Percentiles rank a stretch among this genome's conserved stretches.
Conservation (phyloP, 2,797 vertebrate species). For the Loris lydekkerianus region DNA sequence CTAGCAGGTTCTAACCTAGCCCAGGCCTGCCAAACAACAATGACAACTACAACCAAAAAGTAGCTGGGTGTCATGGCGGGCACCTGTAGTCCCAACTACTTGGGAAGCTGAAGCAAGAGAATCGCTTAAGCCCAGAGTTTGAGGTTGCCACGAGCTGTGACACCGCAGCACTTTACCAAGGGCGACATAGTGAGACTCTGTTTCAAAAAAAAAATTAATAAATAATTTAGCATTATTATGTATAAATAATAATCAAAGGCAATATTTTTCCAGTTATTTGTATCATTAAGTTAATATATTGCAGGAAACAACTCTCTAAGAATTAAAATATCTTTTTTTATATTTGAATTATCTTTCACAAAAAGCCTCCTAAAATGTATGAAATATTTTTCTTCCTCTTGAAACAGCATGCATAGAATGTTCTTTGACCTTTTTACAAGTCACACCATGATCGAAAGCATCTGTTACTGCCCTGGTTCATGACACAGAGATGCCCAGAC, state of each 20-base stretch:
- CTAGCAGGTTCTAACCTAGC: no score
- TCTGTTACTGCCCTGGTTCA: not conserved
- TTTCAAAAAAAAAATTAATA: not conserved
- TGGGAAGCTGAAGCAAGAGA: no score
- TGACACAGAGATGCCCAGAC: not conserved
- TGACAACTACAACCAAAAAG: no score
- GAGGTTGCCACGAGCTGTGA: no score
- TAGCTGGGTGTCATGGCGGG: no score
- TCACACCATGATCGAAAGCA: not conserved
- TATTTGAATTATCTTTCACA: constrained; percentile 26
- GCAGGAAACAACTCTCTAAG: not conserved
- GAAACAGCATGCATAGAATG: constrained; percentile 1
- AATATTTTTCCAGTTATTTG: not conserved
- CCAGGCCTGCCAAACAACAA: no score
- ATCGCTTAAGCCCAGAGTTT: no score
- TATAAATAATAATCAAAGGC: not conserved
- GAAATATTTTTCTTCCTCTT: constrained; percentile 33
- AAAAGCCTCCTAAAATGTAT: not conserved
- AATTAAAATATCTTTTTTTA: not conserved
- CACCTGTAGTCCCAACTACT: no score
- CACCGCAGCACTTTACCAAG: no score
- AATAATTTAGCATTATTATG: not conserved
- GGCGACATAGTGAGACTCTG: no score
- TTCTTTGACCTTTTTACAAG: not conserved
- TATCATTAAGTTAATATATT: constrained; percentile 25